phyloP scores from a whole-genome alignment of 2,113 vertebrate species.

The Dasypus novemcinctus region DNA sequence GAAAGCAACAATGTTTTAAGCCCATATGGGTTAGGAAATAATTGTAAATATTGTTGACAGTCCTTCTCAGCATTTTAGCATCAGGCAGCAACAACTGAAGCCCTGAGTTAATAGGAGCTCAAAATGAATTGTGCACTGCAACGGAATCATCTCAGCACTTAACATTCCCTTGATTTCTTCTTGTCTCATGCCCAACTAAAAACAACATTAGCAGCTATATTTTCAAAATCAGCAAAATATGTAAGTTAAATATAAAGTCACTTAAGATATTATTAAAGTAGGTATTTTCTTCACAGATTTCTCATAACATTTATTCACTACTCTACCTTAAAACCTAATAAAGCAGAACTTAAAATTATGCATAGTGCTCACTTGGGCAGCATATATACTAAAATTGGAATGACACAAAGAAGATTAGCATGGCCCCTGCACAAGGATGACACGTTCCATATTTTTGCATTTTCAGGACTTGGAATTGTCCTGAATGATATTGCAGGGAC shows the following conservation, averaged over 20 bases:
- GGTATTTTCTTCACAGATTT: slow-evolving; percentile 16
- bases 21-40: neutral
- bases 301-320: neutral
- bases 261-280: neutral
- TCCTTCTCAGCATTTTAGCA: neutral
- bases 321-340: slow-evolving; percentile 33
- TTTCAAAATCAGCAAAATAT: neutral
- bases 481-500: too few species aligned
- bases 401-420: too few species aligned
- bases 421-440: too few species aligned
- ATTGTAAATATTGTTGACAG: neutral
- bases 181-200: neutral
- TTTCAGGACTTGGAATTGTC: too few species aligned
- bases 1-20: neutral
- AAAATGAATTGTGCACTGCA: neutral
- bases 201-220: neutral
- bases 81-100: neutral
- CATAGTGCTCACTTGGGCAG: too few species aligned
- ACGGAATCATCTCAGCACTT: neutral
- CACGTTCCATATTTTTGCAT: too few species aligned
- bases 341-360: neutral
- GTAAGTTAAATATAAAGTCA: neutral
- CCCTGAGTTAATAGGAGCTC: neutral
- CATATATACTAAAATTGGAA: too few species aligned
- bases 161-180: neutral